Evolutionary conservation across 2,888 invertebrate species (phyloP).

Genomic region (Reticulitermes lucifugus): DNA sequence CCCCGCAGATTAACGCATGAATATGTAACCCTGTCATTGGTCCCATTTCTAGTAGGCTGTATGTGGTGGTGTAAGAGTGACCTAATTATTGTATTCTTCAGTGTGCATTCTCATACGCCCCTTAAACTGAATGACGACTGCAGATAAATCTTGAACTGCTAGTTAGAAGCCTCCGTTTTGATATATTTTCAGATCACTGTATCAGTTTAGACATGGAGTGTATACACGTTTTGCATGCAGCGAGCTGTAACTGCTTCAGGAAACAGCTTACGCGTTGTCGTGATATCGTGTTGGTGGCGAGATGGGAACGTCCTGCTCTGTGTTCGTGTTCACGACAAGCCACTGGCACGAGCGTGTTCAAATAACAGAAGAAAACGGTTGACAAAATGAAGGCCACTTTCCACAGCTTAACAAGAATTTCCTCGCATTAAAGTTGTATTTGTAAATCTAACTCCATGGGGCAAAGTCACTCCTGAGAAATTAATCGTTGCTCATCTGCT

Average conservation of each 20-base stretch:
- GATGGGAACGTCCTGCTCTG: neutral
- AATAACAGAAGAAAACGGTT: neutral
- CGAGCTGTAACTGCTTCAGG: neutral
- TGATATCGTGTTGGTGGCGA: constrained; percentile 15
- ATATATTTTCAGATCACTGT: neutral
- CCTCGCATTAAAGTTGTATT: no score
- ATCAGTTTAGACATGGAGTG: neutral
- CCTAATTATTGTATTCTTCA: no score
- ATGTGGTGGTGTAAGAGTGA: no score
- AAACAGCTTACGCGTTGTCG: neutral
- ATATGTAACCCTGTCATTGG: no score
- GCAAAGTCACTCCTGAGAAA: no score
- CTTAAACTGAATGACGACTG: neutral
- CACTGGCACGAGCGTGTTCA: neutral
- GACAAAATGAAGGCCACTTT: neutral
- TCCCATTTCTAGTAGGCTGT: no score
- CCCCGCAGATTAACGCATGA: no score
- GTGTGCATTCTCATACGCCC: no score
- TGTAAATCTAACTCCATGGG: no score
- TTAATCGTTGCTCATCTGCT: no score
- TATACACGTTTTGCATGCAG: neutral
- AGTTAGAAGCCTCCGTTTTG: neutral
- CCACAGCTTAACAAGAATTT: neutral
- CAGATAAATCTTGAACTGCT: neutral
- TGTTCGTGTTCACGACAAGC: neutral